Evolutionary conservation across 1,140 invertebrate genomes (phyloP), one percentile per base, ranked within the genome.

Genomic region (Propsilocerus akamusi): DNA sequence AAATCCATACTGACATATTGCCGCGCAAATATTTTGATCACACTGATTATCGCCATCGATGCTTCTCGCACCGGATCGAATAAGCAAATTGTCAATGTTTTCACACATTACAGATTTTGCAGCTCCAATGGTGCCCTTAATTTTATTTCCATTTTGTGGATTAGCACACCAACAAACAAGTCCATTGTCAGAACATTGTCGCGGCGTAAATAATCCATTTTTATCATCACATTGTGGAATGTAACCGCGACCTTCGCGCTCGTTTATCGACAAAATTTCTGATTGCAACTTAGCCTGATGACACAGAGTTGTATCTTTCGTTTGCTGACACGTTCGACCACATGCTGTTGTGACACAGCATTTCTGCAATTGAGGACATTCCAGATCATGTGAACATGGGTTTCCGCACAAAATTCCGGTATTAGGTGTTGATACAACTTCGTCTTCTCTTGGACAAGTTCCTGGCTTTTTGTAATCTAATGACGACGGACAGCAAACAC

Each of bases 161-260:
- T 86, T 81, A 1, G 89, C 86, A 58, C 86, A 90, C 86, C 86
- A 90, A 62, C 86, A 90, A 53, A 89, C 82, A 2, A 87, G 61
- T 14, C 81, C 81, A 60, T 89, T 89, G 37, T 81, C 71, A 2
- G 84, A 87, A 59, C 86, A 90, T 55, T 89, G 86, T 48, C 68
- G 73, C 0, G 76, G 65, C 23, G 77, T 66, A 58, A 85, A 89
- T 22, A 75, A 70, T 0, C 86, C 85, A 48, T 78, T 76, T 54
- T 59, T 68, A 20, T 72, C 68, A 17, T 67, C 72, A 56, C 86
- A 90, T 57, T 89, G 84, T 0, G 86, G 86, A 26, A 88, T 73
- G 58, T 89, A 90, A 3, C 85, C 86, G 10, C 78, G 74, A 1
- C 83, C 85, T 52, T 81, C 80, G 23, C 77, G 73, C 61, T 88